Evolutionary conservation across 64 coral and sea anemone species (phyloP).

Genomic region (Catalaphyllia jardinei): DNA sequence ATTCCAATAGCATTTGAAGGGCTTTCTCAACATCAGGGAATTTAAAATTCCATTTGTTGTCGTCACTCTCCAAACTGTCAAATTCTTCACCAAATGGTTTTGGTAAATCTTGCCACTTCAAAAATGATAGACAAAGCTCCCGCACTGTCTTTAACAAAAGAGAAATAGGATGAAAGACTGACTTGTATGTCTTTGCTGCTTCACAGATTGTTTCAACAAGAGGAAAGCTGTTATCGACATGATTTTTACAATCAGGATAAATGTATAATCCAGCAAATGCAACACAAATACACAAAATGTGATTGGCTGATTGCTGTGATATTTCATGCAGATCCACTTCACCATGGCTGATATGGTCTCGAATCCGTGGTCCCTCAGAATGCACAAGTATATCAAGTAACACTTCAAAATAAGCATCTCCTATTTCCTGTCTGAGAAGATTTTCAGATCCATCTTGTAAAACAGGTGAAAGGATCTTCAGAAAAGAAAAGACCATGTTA

Average conservation of each 20-base stretch:
- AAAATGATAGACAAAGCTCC: conserved; percentile 30
- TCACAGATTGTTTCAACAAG: conserved; percentile 1
- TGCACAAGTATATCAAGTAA: conserved; percentile 88
- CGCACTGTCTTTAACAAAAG: conserved; percentile 30
- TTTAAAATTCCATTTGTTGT: background rate
- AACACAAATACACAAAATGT: conserved; percentile 75
- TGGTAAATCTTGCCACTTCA: conserved; percentile 65
- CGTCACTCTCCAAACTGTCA: background rate
- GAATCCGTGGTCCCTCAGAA: conserved; percentile 77
- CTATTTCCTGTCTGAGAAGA: conserved; percentile 62
- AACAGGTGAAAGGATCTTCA: conserved; percentile 70
- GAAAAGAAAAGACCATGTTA: background rate
- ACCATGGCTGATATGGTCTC: conserved; percentile 90
- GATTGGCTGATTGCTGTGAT: conserved; percentile 67
- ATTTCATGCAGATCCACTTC: conserved; percentile 69
- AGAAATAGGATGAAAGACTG: conserved; percentile 76
- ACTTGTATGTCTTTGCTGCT: conserved; percentile 47
- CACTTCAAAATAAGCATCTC: conserved; percentile 61
- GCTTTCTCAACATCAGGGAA: background rate
- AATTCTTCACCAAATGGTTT: conserved; percentile 71
- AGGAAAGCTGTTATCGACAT: background rate
- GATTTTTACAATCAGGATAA: background rate
- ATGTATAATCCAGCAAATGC: conserved; percentile 55
- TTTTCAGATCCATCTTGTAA: conserved; percentile 72
- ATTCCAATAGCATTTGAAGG: background rate